Conservation (phyloP, 2,888 invertebrate species). For the Dichetophora obliterata region DNA sequence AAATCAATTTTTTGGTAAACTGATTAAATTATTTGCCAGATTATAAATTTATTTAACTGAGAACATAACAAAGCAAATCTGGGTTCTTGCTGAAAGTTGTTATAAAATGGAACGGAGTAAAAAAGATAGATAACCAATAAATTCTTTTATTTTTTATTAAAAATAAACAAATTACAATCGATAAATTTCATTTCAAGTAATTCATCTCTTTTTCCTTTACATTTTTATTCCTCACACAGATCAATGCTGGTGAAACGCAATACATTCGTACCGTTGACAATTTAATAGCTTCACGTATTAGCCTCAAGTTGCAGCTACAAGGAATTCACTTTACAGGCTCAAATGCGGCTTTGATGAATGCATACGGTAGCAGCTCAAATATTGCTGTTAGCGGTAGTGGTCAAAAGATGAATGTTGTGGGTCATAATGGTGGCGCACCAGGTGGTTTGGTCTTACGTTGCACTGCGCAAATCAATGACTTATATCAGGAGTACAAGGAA, state of each 20-base stretch:
- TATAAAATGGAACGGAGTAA: no score
- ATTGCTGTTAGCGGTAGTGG: constrained; percentile 36
- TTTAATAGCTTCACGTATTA: constrained; percentile 67
- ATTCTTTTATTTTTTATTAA: no score
- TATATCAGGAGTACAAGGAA: constrained; percentile 79
- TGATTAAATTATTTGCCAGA: no score
- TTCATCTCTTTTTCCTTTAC: constrained; percentile 8
- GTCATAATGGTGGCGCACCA: constrained; percentile 47
- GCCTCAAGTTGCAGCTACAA: constrained; percentile 67
- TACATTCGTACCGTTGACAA: constrained; percentile 68
- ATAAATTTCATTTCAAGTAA: neutral
- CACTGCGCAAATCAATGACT: constrained; percentile 77
- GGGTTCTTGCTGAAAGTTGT: no score
- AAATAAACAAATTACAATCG: no score
- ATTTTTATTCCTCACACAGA: constrained; percentile 53
- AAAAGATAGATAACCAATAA: no score
- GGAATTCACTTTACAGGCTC: constrained; percentile 67
- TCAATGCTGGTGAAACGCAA: constrained; percentile 65
- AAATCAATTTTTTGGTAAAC: no score
- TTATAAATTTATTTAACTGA: no score
- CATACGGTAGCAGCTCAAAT: constrained; percentile 52
- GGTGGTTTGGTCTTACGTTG: constrained; percentile 80
- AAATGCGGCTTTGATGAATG: constrained; percentile 55
- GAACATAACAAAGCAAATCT: no score
- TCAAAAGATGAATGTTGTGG: constrained; percentile 56